Percentiles rank a stretch among this genome's conserved stretches.
Conservation (phyloP, 1,140 invertebrate genomes). For the Harpegnathos saltator region DNA sequence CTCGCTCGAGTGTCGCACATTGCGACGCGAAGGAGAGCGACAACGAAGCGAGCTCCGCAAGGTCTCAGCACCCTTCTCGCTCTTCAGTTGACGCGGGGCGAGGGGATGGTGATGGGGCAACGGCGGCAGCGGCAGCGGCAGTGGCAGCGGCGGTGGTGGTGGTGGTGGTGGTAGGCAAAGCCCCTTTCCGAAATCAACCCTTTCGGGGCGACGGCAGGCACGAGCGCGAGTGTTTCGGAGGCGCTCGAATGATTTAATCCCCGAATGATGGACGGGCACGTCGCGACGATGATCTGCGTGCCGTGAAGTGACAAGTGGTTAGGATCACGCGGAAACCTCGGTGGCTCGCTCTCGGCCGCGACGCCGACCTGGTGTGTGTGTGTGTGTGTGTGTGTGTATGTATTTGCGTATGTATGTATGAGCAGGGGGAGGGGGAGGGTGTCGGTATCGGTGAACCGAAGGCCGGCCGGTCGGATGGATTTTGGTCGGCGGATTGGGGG, state of each 20-base stretch:
- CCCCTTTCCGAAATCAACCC: conserved; percentile 56
- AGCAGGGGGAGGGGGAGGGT: no score
- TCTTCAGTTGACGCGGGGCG: conserved; percentile 1
- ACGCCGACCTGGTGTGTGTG: no score
- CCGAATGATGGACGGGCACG: conserved; percentile 85
- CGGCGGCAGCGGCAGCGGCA: no score
- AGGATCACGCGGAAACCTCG: conserved; percentile 83
- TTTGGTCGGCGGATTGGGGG: conserved; percentile 57
- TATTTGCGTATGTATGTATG: no score
- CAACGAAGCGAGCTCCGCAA: conserved; percentile 47
- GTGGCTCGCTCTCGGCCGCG: conserved; percentile 70
- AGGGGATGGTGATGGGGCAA: no score
- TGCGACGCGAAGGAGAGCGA: neutral
- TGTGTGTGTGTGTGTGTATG: no score
- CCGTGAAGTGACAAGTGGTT: conserved; percentile 85
- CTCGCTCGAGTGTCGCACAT: no score
- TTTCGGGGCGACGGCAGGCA: conserved; percentile 38
- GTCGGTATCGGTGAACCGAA: conserved; percentile 37
- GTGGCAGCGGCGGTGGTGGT: neutral
- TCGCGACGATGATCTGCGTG: conserved; percentile 87
- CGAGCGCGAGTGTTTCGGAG: conserved; percentile 65
- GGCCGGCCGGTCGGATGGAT: conserved; percentile 53
- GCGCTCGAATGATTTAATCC: conserved; percentile 83
- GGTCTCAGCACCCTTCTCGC: no score
- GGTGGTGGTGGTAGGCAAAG: neutral